Evolutionary conservation across 2,888 invertebrate species (phyloP).

Genomic region (Augiades crinisus): DNA sequence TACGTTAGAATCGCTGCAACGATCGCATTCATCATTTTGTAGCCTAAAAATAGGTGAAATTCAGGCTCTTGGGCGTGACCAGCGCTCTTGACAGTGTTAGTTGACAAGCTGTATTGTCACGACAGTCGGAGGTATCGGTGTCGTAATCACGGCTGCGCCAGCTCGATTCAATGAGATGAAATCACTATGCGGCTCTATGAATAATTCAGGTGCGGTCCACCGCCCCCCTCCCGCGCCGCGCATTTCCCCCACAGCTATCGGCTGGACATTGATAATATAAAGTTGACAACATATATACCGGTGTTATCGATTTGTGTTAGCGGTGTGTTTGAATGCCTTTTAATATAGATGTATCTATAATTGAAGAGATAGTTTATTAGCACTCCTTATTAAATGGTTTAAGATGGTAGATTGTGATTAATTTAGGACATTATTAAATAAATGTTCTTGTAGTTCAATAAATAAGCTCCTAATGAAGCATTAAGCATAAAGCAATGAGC

Average conservation of each 20-base stretch:
- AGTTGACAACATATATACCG: slow-evolving; percentile 43
- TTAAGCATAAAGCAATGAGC: too few relatives aligned
- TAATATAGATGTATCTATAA: neutral
- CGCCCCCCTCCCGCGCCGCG: slow-evolving; percentile 39
- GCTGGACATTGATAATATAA: slow-evolving; percentile 56
- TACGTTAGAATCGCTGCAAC: slow-evolving; percentile 7
- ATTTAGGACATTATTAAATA: too few relatives aligned
- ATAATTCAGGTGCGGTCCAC: slow-evolving; percentile 72
- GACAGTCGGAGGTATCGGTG: slow-evolving; percentile 58
- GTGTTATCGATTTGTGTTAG: slow-evolving; percentile 14
- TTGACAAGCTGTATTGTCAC: slow-evolving; percentile 64
- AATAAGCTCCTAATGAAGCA: too few relatives aligned
- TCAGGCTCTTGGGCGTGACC: slow-evolving; percentile 24
- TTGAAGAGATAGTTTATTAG: neutral
- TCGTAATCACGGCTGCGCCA: slow-evolving; percentile 75
- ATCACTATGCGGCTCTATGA: slow-evolving; percentile 79
- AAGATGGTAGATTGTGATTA: too few relatives aligned
- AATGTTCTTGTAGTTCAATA: too few relatives aligned
- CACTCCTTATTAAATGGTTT: too few relatives aligned
- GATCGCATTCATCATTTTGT: slow-evolving; percentile 17
- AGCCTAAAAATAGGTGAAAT: slow-evolving; percentile 24
- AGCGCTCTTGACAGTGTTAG: slow-evolving; percentile 37
- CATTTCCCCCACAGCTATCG: slow-evolving; percentile 26
- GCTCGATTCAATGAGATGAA: slow-evolving; percentile 79
- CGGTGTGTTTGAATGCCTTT: too few relatives aligned